Conservation (phyloP, 2,797 vertebrate species). For the Menidia menidia region DNA sequence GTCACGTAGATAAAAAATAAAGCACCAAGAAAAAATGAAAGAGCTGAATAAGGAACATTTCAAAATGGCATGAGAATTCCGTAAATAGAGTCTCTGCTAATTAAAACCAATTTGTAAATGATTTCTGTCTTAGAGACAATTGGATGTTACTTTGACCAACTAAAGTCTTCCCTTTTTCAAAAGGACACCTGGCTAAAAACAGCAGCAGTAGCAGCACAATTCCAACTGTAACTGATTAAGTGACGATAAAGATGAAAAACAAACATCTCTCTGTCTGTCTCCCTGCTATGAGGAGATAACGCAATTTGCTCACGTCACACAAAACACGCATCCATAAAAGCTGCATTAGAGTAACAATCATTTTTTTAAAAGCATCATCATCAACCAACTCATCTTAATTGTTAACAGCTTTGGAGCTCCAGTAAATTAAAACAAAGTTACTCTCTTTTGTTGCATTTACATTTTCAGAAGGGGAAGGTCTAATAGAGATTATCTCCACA, state of each 20-base stretch:
- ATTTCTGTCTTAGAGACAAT: neutral
- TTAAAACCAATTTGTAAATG: neutral
- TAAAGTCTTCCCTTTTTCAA: constrained; percentile 11
- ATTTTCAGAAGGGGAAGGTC: constrained; percentile 32
- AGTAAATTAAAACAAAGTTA: constrained; percentile 9
- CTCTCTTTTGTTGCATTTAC: constrained; percentile 19
- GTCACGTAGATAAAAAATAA: constrained; percentile 4
- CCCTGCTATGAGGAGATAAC: constrained; percentile 13
- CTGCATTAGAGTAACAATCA: constrained; percentile 10
- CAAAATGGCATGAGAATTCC: neutral
- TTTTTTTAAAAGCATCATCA: too few species aligned
- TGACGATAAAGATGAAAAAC: constrained; percentile 35
- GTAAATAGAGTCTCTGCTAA: neutral
- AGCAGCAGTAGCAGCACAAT: constrained; percentile 31
- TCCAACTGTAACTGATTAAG: constrained; percentile 40
- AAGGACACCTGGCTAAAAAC: constrained; percentile 19
- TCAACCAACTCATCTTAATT: constrained; percentile 14
- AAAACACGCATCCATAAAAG: neutral
- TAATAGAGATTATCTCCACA: constrained; percentile 31
- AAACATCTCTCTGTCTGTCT: neutral
- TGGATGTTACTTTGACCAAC: constrained; percentile 9
- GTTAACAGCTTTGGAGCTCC: constrained; percentile 3
- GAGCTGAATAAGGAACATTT: neutral
- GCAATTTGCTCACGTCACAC: too few species aligned
- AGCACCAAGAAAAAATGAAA: neutral